Percentiles rank a stretch among this genome's conserved stretches.
Conservation (phyloP, 1,140 invertebrate genomes). For the Antheraea mylitta region DNA sequence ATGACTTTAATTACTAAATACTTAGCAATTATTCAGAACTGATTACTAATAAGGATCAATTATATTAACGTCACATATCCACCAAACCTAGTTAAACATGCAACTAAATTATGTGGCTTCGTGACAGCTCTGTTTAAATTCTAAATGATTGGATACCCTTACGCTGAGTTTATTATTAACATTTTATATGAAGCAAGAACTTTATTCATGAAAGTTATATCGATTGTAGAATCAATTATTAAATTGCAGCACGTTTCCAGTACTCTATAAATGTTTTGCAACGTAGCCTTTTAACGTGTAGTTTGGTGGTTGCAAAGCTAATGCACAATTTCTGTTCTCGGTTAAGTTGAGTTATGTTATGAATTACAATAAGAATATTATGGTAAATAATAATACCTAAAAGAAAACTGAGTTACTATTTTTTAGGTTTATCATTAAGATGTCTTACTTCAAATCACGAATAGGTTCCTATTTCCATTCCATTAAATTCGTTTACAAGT, state of each 20-base stretch:
- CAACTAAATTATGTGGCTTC: background rate
- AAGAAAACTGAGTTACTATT: too few species aligned
- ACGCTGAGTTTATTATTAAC: background rate
- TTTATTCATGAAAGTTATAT: background rate
- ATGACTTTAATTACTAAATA: too few species aligned
- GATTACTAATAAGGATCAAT: background rate
- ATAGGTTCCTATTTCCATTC: too few species aligned
- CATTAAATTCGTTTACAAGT: too few species aligned
- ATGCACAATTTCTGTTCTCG: background rate
- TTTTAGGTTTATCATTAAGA: too few species aligned
- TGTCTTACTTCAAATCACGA: too few species aligned
- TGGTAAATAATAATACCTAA: too few species aligned
- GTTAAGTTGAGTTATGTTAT: background rate
- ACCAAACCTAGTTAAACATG: background rate
- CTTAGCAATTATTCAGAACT: background rate
- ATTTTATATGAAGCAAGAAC: background rate
- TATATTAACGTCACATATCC: background rate
- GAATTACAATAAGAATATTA: too few species aligned
- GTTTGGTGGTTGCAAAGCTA: background rate
- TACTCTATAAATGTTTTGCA: background rate
- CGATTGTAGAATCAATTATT: slow-evolving; percentile 8
- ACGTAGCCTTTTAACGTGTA: background rate
- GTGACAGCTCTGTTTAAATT: background rate
- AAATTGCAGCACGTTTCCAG: background rate
- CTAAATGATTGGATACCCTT: background rate